Conservation (phyloP, 2,113 vertebrate genomes). For the Paramormyrops kingsleyae region DNA sequence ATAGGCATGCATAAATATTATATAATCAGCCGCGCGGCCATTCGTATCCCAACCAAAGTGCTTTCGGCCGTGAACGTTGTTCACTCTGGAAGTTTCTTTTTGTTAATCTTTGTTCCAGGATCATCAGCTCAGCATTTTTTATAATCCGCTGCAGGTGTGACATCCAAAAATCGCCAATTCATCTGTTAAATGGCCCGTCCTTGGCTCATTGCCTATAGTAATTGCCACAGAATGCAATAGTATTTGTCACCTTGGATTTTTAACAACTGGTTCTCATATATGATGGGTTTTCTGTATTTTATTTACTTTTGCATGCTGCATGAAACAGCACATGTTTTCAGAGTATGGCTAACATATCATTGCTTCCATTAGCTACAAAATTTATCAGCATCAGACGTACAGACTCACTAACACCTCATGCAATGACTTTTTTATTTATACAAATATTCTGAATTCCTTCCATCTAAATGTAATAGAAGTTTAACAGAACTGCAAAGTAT, state of each 20-base stretch:
- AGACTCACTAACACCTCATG: not conserved
- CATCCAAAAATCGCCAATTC: not conserved
- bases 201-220: not conserved
- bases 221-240: not conserved
- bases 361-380: not conserved
- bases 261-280: not conserved
- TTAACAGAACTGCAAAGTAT: not conserved
- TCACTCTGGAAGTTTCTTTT: slow-evolving; percentile 10
- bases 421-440: not conserved
- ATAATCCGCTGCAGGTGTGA: slow-evolving; percentile 5
- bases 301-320: not conserved
- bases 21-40: not conserved
- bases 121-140: slow-evolving; percentile 18
- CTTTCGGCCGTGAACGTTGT: not conserved
- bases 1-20: slow-evolving; percentile 17
- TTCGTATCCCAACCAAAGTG: not conserved
- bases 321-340: not conserved
- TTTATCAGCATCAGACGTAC: not conserved
- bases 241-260: not conserved
- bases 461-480: not conserved
- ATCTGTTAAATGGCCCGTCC: not conserved
- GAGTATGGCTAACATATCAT: not conserved
- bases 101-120: not conserved
- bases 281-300: not conserved
- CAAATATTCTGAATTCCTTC: not conserved